phyloP scores from a whole-genome alignment of 2,797 vertebrate genomes.

The Nyctalus aviator region DNA sequence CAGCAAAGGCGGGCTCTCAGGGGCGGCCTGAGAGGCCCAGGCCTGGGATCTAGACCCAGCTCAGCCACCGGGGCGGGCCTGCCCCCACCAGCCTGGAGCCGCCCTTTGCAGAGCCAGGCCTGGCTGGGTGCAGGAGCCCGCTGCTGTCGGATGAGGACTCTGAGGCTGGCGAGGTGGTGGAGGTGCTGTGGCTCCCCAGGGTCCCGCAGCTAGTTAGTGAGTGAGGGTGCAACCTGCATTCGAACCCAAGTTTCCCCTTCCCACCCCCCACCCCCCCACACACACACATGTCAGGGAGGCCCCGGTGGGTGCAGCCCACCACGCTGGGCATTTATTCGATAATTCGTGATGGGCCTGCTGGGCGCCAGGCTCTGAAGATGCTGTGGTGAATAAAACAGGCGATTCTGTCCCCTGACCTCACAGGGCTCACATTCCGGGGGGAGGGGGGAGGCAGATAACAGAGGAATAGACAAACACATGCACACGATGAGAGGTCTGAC shows the following conservation, averaged over 20 bases:
- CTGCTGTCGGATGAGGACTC: background rate
- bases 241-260: background rate
- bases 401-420: background rate
- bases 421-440: background rate
- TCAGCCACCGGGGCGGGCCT: rapidly evolving
- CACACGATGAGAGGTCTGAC: background rate
- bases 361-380: background rate
- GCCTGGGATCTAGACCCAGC: background rate
- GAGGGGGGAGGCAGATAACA: background rate
- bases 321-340: background rate
- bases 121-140: rapidly evolving
- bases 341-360: background rate
- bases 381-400: background rate
- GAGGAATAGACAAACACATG: background rate
- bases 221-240: background rate
- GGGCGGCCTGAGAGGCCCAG: background rate
- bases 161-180: background rate
- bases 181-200: background rate
- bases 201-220: background rate
- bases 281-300: background rate
- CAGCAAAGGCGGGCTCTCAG: background rate
- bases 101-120: background rate
- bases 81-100: background rate
- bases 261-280: background rate
- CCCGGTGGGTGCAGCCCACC: background rate